Evolutionary conservation across 2,113 vertebrate species (phyloP).

Genomic region (Elanus axillaris): DNA sequence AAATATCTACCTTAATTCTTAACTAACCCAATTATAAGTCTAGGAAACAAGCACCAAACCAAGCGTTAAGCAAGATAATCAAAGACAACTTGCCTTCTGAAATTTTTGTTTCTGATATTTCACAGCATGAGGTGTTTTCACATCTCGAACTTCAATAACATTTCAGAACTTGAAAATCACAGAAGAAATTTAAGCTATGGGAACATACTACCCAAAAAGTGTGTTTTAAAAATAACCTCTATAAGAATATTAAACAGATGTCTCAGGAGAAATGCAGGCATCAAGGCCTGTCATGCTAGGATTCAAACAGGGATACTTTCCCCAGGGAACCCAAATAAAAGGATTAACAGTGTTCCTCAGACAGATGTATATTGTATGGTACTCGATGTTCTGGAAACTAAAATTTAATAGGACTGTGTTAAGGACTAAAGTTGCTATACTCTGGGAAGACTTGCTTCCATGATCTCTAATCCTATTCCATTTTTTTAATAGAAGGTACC

Average conservation of each 20-base stretch:
- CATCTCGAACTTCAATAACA: not conserved
- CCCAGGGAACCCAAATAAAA: not conserved
- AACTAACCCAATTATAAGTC: not conserved
- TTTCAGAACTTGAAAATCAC: not conserved
- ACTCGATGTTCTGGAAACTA: not conserved
- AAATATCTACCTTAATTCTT: not conserved
- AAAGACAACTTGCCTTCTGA: not conserved
- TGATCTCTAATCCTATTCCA: not conserved
- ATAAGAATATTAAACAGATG: rapidly evolving
- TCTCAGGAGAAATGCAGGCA: not conserved
- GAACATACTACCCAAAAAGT: not conserved
- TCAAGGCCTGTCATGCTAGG: not conserved
- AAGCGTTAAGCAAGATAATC: not conserved
- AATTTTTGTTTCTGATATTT: not conserved
- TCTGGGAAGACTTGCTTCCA: not conserved
- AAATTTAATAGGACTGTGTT: not conserved
- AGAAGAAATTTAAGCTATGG: not conserved
- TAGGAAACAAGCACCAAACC: not conserved
- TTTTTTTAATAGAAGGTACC: constrained; percentile 61
- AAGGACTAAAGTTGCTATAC: not conserved
- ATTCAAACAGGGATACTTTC: not conserved
- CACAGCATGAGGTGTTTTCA: not conserved
- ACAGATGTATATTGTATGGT: not conserved
- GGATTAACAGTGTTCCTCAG: not conserved
- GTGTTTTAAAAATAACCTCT: not conserved